Base-by-base conservation (phyloP, 2,888 invertebrate species). In the Ophonus ardosiacus region DNA sequence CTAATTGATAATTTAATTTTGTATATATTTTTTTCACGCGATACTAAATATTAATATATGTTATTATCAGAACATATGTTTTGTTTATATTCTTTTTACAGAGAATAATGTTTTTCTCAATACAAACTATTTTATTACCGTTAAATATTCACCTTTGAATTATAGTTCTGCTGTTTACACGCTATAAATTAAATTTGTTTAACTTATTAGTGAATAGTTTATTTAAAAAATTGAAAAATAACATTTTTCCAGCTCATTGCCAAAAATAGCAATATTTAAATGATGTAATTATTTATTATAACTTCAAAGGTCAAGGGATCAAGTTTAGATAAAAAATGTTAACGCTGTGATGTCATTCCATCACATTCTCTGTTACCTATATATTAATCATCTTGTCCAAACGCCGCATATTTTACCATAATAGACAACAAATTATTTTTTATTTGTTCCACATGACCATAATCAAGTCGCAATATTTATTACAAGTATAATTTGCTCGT, bases 221-320 rank as follows among this genome's bases (percentile, higher is more conserved):
- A 38, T 2, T 2, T n/a, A 68, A 68, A 68, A 68, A 68, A 31
- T 38, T 68, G n/a, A 68, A 68, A 74, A 74, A 74, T 74, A 17
- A 1, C 71, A 0, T 40, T 18, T 74, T 74, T 74, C 40, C 21
- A 51, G 17, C 18, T 74, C 71, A 74, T 43, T 15, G 43, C 43
- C 71, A 43, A 78, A 78, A 78, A 78, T 78, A 78, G 78, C 56
- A 15, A 78, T 18, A 57, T 56, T 56, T 17, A 78, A 76, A 78
- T 78, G 56, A 78, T 78, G 78, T 78, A 78, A 78, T 78, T 78
- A 78, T 78, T 78, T 78, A 78, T 78, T 78, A 78, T 31, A 78
- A 78, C 31, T 57, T 21, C 31, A 78, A 78, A 78, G 78, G 78
- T 78, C 78, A 78, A 6, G 78, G 76, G 78, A 59, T 78, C 59